Percentiles rank a stretch among this genome's conserved stretches.
phyloP scores from a whole-genome alignment of 2,797 vertebrate genomes.

The Pelobates cultripes region DNA sequence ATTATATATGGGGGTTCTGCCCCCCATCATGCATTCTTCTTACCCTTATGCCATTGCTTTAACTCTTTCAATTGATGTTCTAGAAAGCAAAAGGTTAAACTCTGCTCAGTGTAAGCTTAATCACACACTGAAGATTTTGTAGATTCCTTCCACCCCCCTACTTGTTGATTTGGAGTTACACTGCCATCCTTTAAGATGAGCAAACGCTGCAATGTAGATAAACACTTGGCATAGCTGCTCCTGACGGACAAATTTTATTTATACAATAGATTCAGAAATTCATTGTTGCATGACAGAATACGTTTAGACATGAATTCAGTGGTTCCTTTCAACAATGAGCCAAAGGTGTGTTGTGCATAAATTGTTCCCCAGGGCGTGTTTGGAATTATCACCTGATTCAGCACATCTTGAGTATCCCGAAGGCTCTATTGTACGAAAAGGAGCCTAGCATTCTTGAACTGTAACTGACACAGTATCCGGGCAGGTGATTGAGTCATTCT shows the following conservation, averaged over 20 bases:
- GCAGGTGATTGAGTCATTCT: constrained; percentile 40
- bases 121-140: too few relatives aligned
- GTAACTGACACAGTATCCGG: constrained; percentile 46
- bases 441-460: constrained; percentile 29
- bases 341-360: constrained; percentile 37
- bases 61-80: too few relatives aligned
- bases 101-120: too few relatives aligned
- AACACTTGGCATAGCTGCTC: background rate
- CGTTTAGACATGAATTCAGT: constrained; percentile 59
- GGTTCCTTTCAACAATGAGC: constrained; percentile 45
- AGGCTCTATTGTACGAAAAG: constrained; percentile 40
- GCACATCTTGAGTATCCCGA: constrained; percentile 14
- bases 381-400: constrained; percentile 41
- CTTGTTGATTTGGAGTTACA: background rate
- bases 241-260: constrained; percentile 55
- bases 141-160: too few relatives aligned
- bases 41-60: too few relatives aligned
- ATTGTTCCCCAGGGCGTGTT: constrained; percentile 55
- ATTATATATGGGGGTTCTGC: too few relatives aligned
- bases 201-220: background rate
- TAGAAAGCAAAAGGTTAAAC: too few relatives aligned
- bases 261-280: constrained; percentile 58
- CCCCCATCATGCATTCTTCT: too few relatives aligned
- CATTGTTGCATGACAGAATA: constrained; percentile 57
- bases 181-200: background rate